Conservation (phyloP, 2,797 vertebrate genomes). For the Thaleichthys pacificus region DNA sequence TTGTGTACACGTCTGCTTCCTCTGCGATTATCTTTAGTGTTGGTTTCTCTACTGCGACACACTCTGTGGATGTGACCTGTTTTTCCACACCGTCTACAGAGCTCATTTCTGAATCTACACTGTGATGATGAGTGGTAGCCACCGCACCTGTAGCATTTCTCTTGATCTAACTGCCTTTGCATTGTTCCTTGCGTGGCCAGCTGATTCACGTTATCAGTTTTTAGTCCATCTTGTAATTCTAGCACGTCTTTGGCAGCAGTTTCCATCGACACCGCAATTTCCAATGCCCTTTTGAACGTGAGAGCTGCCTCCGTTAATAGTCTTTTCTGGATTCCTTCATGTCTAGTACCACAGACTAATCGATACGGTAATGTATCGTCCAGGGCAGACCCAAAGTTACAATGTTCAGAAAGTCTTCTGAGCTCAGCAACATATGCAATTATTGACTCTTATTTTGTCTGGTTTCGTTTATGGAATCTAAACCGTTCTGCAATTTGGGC, state of each 20-base stretch:
- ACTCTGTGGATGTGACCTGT: conserved; percentile 25
- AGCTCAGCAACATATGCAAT: conserved; percentile 15
- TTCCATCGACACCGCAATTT: no score
- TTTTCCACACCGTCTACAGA: no score
- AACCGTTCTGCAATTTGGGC: conserved; percentile 9
- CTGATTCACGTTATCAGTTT: background rate
- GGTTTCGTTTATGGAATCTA: conserved; percentile 22
- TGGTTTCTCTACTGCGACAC: conserved; percentile 9
- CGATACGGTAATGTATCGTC: conserved; percentile 13
- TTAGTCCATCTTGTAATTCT: no score
- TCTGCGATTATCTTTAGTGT: background rate
- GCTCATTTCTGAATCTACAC: no score
- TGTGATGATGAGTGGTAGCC: no score
- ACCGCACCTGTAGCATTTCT: no score
- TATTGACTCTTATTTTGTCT: conserved; percentile 12
- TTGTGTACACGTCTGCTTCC: no score
- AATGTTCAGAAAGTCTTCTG: conserved; percentile 8
- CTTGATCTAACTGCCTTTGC: no score
- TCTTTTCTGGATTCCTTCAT: conserved; percentile 13
- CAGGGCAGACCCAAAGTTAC: conserved; percentile 11
- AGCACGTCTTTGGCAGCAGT: no score
- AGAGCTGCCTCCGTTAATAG: conserved; percentile 2
- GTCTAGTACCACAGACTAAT: conserved; percentile 11
- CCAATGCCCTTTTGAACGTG: no score
- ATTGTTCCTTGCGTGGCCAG: no score